Conservation (phyloP, 2,113 vertebrate genomes). For the Corythaeola cristata region DNA sequence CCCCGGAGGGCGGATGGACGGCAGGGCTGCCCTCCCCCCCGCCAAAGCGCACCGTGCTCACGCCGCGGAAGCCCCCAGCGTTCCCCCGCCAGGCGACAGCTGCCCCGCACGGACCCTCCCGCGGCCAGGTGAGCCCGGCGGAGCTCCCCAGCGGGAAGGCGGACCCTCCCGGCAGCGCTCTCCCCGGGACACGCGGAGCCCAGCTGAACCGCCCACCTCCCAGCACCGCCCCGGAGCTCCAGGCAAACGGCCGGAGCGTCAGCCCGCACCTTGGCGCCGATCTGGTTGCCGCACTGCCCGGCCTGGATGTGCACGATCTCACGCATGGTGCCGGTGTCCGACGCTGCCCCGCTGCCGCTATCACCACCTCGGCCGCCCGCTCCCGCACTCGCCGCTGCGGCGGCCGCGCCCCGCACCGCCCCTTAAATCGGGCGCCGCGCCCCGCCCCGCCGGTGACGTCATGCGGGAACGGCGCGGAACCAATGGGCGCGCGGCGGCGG, state of each 20-base stretch:
- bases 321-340: slow-evolving; percentile 79
- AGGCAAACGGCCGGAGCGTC: too few species aligned
- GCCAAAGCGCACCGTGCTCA: too few species aligned
- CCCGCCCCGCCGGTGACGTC: background rate
- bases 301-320: slow-evolving; percentile 95
- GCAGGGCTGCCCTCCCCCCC: too few species aligned
- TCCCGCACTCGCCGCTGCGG: background rate
- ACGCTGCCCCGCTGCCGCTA: rapidly evolving
- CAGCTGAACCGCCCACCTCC: too few species aligned
- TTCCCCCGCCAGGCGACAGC: too few species aligned
- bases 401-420: background rate
- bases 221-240: too few species aligned
- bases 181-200: too few species aligned
- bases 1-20: too few species aligned
- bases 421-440: background rate
- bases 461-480: background rate
- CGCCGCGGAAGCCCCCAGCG: too few species aligned
- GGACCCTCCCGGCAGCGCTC: background rate
- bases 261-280: slow-evolving; percentile 88
- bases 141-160: too few species aligned
- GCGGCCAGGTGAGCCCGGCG: too few species aligned
- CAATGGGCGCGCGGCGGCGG: background rate
- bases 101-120: too few species aligned
- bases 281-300: slow-evolving; percentile 93
- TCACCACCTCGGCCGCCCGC: rapidly evolving